Percentiles rank a stretch among this genome's conserved stretches.
These are phyloP conservation scores for Heliothis virescens DNA, from an alignment of 1,140 invertebrate species.

Conservation along the genomic window DNA sequence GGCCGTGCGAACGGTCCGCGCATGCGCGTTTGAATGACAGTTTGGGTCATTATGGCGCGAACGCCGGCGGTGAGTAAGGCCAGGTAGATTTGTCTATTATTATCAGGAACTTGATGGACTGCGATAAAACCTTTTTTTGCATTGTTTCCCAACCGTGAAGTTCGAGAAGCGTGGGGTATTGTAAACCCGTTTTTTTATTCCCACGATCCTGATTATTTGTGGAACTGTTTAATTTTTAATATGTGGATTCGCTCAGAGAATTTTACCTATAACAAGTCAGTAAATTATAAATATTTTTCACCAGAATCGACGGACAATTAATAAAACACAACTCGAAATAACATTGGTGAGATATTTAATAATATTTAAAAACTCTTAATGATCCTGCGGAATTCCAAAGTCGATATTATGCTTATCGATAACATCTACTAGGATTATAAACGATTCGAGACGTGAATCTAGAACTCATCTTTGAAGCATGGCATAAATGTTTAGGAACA, in stretches of 20 bases:
- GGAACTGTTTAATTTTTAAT: neutral
- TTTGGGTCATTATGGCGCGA: constrained; percentile 71
- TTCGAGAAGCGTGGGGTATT: neutral
- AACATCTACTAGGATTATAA: too few relatives aligned
- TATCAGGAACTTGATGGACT: constrained; percentile 28
- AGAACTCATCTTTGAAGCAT: too few relatives aligned
- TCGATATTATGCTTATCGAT: too few relatives aligned
- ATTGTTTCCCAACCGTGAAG: constrained; percentile 4
- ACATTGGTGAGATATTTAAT: too few relatives aligned
- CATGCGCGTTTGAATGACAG: constrained; percentile 75
- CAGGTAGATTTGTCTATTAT: constrained; percentile 64
- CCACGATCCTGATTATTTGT: neutral
- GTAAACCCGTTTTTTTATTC: constrained; percentile 13
- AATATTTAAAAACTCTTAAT: too few relatives aligned
- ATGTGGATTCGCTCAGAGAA: neutral
- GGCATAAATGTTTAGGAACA: too few relatives aligned
- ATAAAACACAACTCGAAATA: too few relatives aligned
- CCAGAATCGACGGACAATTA: too few relatives aligned
- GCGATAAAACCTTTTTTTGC: constrained; percentile 27
- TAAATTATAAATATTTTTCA: too few relatives aligned
- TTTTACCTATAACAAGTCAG: too few relatives aligned
- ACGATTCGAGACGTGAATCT: too few relatives aligned
- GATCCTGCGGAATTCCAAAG: too few relatives aligned
- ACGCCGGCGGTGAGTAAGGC: constrained; percentile 63
- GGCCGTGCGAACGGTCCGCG: constrained; percentile 71